Percentiles rank a stretch among this genome's conserved stretches.
Evolutionary conservation across 2,113 vertebrate species (phyloP).

Genomic region (Paraplagusia blochii): DNA sequence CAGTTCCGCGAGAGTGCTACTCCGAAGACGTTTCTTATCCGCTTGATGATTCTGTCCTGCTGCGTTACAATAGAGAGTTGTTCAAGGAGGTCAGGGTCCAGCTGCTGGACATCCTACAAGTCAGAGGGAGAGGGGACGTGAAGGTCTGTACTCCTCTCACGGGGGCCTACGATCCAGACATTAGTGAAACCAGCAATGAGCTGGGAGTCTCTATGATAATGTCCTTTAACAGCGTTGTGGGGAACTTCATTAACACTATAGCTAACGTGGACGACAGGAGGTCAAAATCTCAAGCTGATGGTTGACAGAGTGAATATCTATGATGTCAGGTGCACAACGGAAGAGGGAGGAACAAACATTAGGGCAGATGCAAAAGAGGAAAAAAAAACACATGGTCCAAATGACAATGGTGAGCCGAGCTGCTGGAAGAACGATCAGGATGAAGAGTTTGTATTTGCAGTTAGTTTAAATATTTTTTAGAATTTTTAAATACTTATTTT

Average conservation of each 20-base stretch:
- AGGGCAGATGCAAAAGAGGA: too few species aligned
- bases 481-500: too few species aligned
- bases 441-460: too few species aligned
- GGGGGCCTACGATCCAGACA: conserved; percentile 86
- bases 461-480: too few species aligned
- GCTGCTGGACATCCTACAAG: conserved; percentile 76
- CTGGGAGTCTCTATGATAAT: conserved; percentile 83
- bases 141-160: conserved; percentile 82
- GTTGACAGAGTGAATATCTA: conserved; percentile 1
- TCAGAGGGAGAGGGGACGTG: conserved; percentile 77
- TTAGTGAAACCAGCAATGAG: conserved; percentile 89
- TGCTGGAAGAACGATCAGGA: too few species aligned
- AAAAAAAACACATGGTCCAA: too few species aligned
- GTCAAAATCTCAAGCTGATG: conserved; percentile 40
- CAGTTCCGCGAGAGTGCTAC: conserved; percentile 91
- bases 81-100: conserved; percentile 78
- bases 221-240: conserved; percentile 83
- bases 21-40: conserved; percentile 81
- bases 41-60: conserved; percentile 77
- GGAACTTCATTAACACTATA: conserved; percentile 79
- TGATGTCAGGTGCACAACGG: not conserved
- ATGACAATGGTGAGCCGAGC: too few species aligned
- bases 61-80: conserved; percentile 78
- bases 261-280: conserved; percentile 53
- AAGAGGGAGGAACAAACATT: not conserved